phyloP scores from a whole-genome alignment of 2,888 invertebrate genomes.

The Drosophila meridiana region DNA sequence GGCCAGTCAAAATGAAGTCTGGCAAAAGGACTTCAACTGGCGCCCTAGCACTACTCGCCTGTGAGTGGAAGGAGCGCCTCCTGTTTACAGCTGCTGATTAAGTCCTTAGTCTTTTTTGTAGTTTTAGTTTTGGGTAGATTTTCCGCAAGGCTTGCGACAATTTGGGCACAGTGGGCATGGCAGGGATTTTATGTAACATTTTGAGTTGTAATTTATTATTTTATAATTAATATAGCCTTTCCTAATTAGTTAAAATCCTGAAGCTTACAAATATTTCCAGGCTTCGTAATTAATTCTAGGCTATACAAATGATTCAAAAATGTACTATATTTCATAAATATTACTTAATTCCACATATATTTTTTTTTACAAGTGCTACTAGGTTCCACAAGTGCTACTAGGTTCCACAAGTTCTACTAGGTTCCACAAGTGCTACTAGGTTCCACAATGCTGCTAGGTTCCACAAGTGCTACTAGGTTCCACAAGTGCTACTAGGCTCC shows the following conservation, averaged over 20 bases:
- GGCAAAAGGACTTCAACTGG: constrained; percentile 11
- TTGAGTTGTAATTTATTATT: neutral
- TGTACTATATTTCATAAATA: too few relatives aligned
- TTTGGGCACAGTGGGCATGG: constrained; percentile 17
- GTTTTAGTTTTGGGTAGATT: constrained; percentile 6
- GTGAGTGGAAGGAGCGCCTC: constrained; percentile 9
- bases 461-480: neutral
- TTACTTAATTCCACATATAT: too few relatives aligned
- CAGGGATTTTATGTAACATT: neutral
- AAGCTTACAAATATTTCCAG: too few relatives aligned
- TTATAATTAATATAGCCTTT: neutral
- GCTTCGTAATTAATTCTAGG: too few relatives aligned
- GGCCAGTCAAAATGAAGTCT: constrained; percentile 6
- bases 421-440: too few relatives aligned
- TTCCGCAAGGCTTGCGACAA: constrained; percentile 11
- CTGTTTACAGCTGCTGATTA: constrained; percentile 54
- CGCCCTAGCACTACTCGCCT: constrained; percentile 16
- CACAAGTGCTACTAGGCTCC: neutral
- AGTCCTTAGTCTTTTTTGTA: constrained; percentile 39
- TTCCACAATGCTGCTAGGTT: neutral
- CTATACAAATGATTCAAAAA: too few relatives aligned
- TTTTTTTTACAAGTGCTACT: neutral
- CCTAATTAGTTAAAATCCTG: too few relatives aligned
- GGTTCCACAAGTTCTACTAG: too few relatives aligned
- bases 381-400: neutral